phyloP scores from a whole-genome alignment of 2,888 invertebrate species.

The Xylota sylvarum region DNA sequence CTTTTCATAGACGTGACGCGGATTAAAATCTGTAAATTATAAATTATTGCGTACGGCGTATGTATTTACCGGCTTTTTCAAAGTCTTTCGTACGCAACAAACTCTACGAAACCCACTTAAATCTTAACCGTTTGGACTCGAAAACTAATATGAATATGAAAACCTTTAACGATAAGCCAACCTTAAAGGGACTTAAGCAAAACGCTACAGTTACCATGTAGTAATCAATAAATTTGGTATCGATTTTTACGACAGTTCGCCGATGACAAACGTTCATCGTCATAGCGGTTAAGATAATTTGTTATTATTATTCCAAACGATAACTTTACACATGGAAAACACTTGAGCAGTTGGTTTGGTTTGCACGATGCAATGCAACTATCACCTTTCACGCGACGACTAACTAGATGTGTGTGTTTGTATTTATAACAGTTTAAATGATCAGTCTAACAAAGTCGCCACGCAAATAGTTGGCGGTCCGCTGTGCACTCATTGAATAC shows the following conservation, averaged over 20 bases:
- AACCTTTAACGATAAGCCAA: not conserved
- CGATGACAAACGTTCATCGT: constrained; percentile 6
- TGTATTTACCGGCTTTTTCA: not conserved
- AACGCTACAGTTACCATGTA: constrained; percentile 1
- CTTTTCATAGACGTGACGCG: too few species aligned
- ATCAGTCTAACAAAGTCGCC: constrained; percentile 29
- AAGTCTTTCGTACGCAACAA: not conserved
- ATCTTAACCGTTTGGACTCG: not conserved
- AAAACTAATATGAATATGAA: not conserved
- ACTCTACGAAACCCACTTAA: not conserved
- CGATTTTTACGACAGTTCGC: not conserved
- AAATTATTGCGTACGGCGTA: too few species aligned
- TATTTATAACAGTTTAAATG: constrained; percentile 47
- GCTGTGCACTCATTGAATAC: constrained; percentile 53
- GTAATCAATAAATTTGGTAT: constrained; percentile 10
- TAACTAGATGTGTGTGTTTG: constrained; percentile 21
- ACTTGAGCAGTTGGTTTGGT: constrained; percentile 6
- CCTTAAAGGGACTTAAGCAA: not conserved
- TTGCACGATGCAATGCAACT: constrained; percentile 27
- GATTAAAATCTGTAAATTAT: too few species aligned
- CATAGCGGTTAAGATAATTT: constrained; percentile 6
- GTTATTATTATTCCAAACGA: constrained; percentile 27
- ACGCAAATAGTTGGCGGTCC: constrained; percentile 42
- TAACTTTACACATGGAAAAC: constrained; percentile 7
- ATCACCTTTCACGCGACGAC: constrained; percentile 29